phyloP scores from a whole-genome alignment of 1,140 invertebrate genomes.

The Paraescarpia echinospica region DNA sequence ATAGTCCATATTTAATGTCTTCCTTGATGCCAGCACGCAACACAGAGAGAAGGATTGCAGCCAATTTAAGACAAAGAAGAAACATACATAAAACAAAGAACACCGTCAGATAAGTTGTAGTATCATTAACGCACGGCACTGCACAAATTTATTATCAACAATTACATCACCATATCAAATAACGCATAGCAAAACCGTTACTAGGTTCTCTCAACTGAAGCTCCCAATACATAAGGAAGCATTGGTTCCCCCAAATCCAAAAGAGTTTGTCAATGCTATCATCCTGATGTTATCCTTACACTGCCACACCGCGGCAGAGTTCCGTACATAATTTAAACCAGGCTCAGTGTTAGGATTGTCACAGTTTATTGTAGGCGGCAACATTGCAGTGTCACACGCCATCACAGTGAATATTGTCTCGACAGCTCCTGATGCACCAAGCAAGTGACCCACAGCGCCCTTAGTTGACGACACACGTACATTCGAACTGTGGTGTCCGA shows the following conservation, averaged over 20 bases:
- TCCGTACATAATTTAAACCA: slow-evolving; percentile 73
- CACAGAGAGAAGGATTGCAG: too few relatives aligned
- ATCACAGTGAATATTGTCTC: slow-evolving; percentile 85
- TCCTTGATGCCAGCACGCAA: too few relatives aligned
- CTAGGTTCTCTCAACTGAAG: slow-evolving; percentile 9
- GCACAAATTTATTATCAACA: background rate
- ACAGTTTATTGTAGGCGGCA: slow-evolving; percentile 93
- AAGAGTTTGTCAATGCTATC: slow-evolving; percentile 94
- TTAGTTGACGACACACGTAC: slow-evolving; percentile 87
- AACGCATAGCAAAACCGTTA: background rate
- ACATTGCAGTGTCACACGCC: slow-evolving; percentile 71
- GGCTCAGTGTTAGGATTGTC: slow-evolving; percentile 65
- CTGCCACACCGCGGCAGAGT: slow-evolving; percentile 66
- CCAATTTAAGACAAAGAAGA: too few relatives aligned
- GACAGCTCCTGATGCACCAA: slow-evolving; percentile 92
- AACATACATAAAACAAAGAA: too few relatives aligned
- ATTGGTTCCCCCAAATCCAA: slow-evolving; percentile 99
- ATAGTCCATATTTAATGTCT: too few relatives aligned
- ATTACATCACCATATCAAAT: background rate
- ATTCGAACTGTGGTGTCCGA: slow-evolving; percentile 59
- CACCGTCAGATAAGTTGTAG: too few relatives aligned
- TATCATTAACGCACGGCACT: too few relatives aligned
- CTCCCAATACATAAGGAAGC: slow-evolving; percentile 77
- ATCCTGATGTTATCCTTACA: slow-evolving; percentile 49
- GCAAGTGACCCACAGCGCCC: slow-evolving; percentile 90